phyloP scores from a whole-genome alignment of 2,113 vertebrate species.

The Prionailurus bengalensis region DNA sequence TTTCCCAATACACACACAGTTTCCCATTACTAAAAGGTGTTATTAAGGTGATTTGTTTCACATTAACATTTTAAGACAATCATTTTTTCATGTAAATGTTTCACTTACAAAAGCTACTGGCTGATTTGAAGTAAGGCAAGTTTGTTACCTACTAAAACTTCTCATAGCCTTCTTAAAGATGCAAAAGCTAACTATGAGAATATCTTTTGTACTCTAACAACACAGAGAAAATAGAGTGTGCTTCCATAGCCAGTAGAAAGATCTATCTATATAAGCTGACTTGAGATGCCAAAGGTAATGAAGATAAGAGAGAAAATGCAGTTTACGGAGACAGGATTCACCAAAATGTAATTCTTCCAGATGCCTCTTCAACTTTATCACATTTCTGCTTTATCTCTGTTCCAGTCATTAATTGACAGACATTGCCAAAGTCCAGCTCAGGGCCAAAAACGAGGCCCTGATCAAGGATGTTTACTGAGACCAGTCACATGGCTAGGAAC shows the following conservation, averaged over 20 bases:
- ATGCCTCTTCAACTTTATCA: neutral
- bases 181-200: neutral
- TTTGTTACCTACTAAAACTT: neutral
- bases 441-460: neutral
- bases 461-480: neutral
- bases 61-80: neutral
- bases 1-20: neutral
- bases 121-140: neutral
- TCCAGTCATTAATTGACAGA: neutral
- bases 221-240: neutral
- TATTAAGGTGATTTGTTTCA: neutral
- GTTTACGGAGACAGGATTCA: neutral
- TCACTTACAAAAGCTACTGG: neutral
- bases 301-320: neutral
- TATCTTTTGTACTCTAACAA: neutral
- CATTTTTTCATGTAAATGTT: neutral
- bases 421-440: neutral
- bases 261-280: neutral
- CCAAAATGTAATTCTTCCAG: neutral
- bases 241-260: neutral
- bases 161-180: neutral
- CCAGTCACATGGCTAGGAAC: constrained; percentile 22
- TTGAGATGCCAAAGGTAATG: neutral
- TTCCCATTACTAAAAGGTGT: neutral
- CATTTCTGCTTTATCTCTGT: neutral